Percentiles rank a stretch among this genome's conserved stretches.
Evolutionary conservation across 1,140 invertebrate species (phyloP).

Genomic region (Bombus sibiricus): DNA sequence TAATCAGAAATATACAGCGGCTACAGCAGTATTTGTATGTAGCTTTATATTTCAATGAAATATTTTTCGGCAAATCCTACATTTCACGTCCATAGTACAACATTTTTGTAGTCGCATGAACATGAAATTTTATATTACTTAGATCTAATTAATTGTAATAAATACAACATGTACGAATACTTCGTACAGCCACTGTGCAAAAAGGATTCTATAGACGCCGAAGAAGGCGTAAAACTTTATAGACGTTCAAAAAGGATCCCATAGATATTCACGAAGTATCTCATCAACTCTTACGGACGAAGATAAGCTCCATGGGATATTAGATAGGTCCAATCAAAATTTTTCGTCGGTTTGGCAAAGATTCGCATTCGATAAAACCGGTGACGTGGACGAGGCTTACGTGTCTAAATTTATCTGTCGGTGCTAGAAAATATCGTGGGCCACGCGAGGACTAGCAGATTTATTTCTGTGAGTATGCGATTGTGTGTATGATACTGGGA

Average conservation of each 20-base stretch:
- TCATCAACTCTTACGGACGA: neutral
- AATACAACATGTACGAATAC: neutral
- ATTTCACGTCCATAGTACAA: no score
- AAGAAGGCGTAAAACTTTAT: neutral
- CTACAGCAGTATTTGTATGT: no score
- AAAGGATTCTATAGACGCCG: no score
- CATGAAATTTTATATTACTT: neutral
- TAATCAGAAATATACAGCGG: no score
- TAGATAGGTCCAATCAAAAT: neutral
- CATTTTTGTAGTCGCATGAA: neutral
- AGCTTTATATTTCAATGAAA: no score
- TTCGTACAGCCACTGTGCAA: neutral
- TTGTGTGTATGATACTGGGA: conserved; percentile 32
- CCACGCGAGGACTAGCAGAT: conserved; percentile 48
- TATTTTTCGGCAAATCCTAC: no score
- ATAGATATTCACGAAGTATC: neutral
- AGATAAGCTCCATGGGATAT: neutral
- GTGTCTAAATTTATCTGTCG: conserved; percentile 61
- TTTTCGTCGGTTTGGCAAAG: conserved; percentile 41
- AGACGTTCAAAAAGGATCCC: no score
- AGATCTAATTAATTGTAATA: neutral
- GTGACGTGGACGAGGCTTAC: conserved; percentile 44
- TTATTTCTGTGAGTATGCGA: conserved; percentile 52
- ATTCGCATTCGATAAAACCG: conserved; percentile 25
- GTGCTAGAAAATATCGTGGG: conserved; percentile 50